These are phyloP conservation scores for Scomberomorus guttatus DNA, from an alignment of 2,797 vertebrate species.

Conservation along the genomic window DNA sequence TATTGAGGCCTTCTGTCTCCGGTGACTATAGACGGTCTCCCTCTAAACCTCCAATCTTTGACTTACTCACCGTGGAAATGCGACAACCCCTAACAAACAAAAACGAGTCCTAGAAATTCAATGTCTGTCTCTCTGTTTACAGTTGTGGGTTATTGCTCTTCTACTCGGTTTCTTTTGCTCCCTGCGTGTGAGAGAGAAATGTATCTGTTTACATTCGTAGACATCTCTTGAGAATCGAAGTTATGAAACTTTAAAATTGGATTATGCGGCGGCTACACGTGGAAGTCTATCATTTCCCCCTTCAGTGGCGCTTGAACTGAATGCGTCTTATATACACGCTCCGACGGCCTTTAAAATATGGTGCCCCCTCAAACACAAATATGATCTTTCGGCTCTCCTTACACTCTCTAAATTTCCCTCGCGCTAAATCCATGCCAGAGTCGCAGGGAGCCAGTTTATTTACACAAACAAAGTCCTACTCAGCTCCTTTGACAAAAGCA, in stretches of 20 bases:
- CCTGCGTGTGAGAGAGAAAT: conserved; percentile 16
- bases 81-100: conserved; percentile 50
- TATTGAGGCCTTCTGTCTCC: conserved; percentile 75
- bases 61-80: conserved; percentile 66
- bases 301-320: neutral
- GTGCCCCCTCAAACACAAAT: conserved; percentile 36
- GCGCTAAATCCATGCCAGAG: conserved; percentile 72
- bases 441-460: conserved; percentile 92
- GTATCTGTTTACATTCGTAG: conserved; percentile 48
- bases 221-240: conserved; percentile 41
- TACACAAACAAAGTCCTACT: conserved; percentile 99
- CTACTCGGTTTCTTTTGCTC: conserved; percentile 25
- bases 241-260: conserved; percentile 64
- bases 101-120: conserved; percentile 38
- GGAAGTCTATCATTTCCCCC: conserved; percentile 25
- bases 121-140: conserved; percentile 40
- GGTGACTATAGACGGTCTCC: conserved; percentile 56
- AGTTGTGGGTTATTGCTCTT: conserved; percentile 34
- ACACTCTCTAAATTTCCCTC: conserved; percentile 50
- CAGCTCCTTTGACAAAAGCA: conserved; percentile 99
- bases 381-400: conserved; percentile 59
- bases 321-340: neutral
- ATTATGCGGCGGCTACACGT: conserved; percentile 40
- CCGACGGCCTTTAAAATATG: conserved; percentile 16
- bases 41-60: conserved; percentile 49